Base-by-base conservation (phyloP, 2,888 invertebrate genomes). In the Chouioia cunea region DNA sequence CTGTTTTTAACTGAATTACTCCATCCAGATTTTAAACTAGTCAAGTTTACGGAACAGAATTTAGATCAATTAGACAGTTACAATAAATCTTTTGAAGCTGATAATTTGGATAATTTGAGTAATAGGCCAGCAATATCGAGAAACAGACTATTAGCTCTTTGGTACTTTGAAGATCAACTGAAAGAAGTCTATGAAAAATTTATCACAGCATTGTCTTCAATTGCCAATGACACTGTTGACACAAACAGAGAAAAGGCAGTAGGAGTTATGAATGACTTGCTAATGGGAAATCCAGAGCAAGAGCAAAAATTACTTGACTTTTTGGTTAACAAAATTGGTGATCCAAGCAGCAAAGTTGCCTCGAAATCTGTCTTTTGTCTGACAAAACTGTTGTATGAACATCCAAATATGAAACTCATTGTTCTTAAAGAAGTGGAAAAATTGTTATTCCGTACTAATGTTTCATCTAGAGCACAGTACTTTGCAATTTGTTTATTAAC, bases 271-370 rank as follows among this genome's bases (percentile, higher is more conserved):
- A 91, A 90, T 22, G 92, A 93, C 76, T 84, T 97, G 18, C 85
- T 97, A 43, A 89, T 90, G 77, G 90, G 91, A 57, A 93, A 95
- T 83, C 91, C 94, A 0, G 97, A 97, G 82, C 92, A 94, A 81
- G 96, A 97, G 85, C 92, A 93, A 89, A 90, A 91, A 82, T 86
- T 99, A 4, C 86, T 99, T 2, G 88, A 91, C 0, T 90, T 93
- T 82, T 86, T 99, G 57, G 93, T 97, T 2, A 99, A 99, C 85
- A 99, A 99, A 85, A 88, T 99, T 12, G 99, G 99, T 14, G 99
- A 99, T 87, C 97, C 98, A 0, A 90, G 91, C 12, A 91, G 92
- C 77, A 93, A 94, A 79, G 92, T 98, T 0, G 96, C 96, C 0
- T 93, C 97, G 0, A 95, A 95, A 86, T 93, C 94, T 0, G 90